Base-by-base conservation (phyloP, 2,113 vertebrate genomes). In the Aspiorhynchus laticeps region DNA sequence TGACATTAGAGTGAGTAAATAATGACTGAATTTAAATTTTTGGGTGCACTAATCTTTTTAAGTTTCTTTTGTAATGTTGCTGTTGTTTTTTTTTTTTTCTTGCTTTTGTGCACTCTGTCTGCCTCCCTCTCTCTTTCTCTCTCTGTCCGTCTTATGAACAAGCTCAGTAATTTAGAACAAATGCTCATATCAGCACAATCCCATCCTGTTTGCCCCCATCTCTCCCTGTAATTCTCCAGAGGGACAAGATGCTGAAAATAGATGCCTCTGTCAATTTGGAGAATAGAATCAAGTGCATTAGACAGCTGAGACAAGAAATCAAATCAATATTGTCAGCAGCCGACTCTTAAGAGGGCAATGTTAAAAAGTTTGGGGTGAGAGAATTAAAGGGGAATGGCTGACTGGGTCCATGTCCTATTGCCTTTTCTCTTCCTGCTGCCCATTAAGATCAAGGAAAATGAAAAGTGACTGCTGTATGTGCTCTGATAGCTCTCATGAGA, bases 281-380 rank as follows among this genome's bases (percentile, higher is more conserved):
- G 89, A 76, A 90, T 90, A 93, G 93, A 93, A 93, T 93, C 92
- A 94, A 94, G 87, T 88, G 87, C 86, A 77, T 90, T 51, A 90
- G 93, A 93, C 90, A 88, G 88, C 88, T 75, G 81, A 90, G 91
- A 91, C 90, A 91, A 93, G 91, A 93, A 93, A 91, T 91, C 90
- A 93, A 94, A 94, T 94, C 93, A 90, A 93, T 92, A 92, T 92
- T 93, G 94, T 94, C 93, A 95, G 93, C 93, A 90, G 87, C 91
- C 92, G 91, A 91, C 93, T 93, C 91, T 94, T 94, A 93, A 93
- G 92, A 91, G 89, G 71, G 61, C 89, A 84, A 92, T 90, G 92
- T 94, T 95, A 93, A 94, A 94, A 93, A 93, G 92, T 92, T 94
- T 93, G 91, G 90, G 86, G 85, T 26, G 59, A 87, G 93, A 91